Evolutionary conservation across 2,113 vertebrate genomes (phyloP).

Genomic region (Rhinopomastus cyanomelas): DNA sequence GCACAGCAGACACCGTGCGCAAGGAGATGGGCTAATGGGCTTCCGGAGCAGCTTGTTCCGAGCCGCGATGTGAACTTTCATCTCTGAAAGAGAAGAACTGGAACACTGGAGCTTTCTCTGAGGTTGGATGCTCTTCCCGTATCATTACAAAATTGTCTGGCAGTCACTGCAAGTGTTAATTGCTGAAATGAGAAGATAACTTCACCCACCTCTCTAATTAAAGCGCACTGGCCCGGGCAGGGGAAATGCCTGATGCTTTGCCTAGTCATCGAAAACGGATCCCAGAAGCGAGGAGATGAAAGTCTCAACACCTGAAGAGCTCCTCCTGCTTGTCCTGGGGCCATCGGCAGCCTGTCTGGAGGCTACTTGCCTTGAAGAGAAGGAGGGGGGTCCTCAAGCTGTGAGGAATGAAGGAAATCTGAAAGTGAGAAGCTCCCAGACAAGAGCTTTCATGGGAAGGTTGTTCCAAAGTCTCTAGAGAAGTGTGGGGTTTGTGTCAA

Average conservation of each 20-base stretch:
- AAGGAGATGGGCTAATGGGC: slow-evolving; percentile 15
- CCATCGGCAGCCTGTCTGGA: background rate
- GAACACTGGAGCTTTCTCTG: slow-evolving; percentile 24
- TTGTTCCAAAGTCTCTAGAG: background rate
- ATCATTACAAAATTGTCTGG: slow-evolving; percentile 56
- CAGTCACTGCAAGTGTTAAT: slow-evolving; percentile 53
- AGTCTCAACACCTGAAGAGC: background rate
- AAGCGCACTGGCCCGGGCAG: slow-evolving; percentile 3
- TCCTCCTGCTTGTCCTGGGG: background rate
- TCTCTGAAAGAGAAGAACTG: slow-evolving; percentile 35
- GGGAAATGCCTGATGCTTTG: background rate
- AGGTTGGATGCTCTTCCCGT: slow-evolving; percentile 52
- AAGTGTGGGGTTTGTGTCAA: background rate
- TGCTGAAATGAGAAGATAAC: slow-evolving; percentile 41
- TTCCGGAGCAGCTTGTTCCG: slow-evolving; percentile 36
- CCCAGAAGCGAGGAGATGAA: background rate
- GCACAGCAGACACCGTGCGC: background rate
- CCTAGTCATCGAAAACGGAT: slow-evolving; percentile 7
- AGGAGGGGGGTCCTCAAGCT: background rate
- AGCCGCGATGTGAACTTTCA: slow-evolving; percentile 16
- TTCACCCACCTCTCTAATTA: slow-evolving; percentile 40
- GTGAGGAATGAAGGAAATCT: accelerated
- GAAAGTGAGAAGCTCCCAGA: background rate
- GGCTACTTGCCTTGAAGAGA: background rate
- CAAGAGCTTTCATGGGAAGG: background rate